phyloP scores from a whole-genome alignment of 2,888 invertebrate genomes.

The Tipula vernalis region DNA sequence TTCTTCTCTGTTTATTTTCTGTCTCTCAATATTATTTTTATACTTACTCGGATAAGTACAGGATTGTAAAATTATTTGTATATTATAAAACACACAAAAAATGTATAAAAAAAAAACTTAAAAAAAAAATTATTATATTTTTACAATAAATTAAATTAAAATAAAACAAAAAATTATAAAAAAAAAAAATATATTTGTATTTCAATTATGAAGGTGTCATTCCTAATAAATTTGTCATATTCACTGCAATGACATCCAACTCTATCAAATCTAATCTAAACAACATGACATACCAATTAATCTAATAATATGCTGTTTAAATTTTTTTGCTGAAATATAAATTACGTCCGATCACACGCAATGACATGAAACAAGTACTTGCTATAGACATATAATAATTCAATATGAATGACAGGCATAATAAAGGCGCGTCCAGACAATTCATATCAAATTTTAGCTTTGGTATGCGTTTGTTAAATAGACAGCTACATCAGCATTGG shows the following conservation, averaged over 20 bases:
- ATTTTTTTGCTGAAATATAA: background rate
- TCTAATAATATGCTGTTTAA: background rate
- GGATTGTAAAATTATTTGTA: constrained; percentile 4
- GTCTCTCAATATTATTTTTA: background rate
- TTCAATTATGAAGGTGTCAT: background rate
- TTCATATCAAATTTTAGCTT: too few relatives aligned
- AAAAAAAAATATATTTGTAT: background rate
- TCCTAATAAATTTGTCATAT: background rate
- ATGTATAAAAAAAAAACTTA: background rate
- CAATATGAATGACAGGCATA: background rate
- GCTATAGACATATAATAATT: background rate
- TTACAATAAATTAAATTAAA: constrained; percentile 4
- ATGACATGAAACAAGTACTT: background rate
- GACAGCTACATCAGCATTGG: too few relatives aligned
- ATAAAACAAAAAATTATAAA: background rate
- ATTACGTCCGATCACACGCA: background rate
- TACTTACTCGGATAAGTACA: background rate
- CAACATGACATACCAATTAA: background rate
- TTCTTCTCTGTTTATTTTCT: background rate
- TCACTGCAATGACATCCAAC: background rate
- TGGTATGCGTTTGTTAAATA: too few relatives aligned
- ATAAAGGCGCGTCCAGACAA: too few relatives aligned
- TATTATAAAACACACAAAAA: background rate
- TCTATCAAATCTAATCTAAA: background rate
- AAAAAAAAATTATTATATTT: background rate